phyloP scores from a whole-genome alignment of 1,140 invertebrate species.

The Tetragnatha versicolor region DNA sequence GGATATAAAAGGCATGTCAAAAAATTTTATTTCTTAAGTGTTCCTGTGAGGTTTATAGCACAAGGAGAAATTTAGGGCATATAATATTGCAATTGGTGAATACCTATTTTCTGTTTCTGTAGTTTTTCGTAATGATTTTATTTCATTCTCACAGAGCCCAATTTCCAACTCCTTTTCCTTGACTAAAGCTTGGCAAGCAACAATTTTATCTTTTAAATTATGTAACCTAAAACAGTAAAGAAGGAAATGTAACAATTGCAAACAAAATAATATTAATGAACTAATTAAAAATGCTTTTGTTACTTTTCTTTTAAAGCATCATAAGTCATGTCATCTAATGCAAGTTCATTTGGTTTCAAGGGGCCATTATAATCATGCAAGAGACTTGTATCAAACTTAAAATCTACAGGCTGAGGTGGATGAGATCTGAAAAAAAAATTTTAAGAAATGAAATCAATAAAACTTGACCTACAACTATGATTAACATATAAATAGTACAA shows the following conservation, averaged over 20 bases:
- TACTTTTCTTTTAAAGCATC: conserved; percentile 62
- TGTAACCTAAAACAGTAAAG: conserved; percentile 66
- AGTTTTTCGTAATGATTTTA: conserved; percentile 58
- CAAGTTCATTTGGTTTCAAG: conserved; percentile 80
- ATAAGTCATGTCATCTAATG: conserved; percentile 89
- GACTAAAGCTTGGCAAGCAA: conserved; percentile 67
- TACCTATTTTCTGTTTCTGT: conserved; percentile 50
- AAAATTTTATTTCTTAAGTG: no score
- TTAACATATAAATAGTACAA: no score
- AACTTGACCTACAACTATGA: no score
- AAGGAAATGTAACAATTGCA: not conserved
- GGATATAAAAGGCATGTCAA: no score
- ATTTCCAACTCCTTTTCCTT: conserved; percentile 63
- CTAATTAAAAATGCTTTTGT: conserved; percentile 3
- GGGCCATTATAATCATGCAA: conserved; percentile 72
- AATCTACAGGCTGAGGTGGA: conserved; percentile 75
- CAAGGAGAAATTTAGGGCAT: no score
- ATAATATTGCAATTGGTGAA: not conserved
- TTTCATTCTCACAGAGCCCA: conserved; percentile 62
- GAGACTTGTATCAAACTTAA: conserved; percentile 83
- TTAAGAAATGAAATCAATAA: no score
- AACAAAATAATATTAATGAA: not conserved
- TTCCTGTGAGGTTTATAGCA: no score
- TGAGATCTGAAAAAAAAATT: conserved; percentile 70
- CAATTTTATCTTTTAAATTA: conserved; percentile 77